Conservation (phyloP, 2,113 vertebrate species). For the Embiotoca jacksoni region DNA sequence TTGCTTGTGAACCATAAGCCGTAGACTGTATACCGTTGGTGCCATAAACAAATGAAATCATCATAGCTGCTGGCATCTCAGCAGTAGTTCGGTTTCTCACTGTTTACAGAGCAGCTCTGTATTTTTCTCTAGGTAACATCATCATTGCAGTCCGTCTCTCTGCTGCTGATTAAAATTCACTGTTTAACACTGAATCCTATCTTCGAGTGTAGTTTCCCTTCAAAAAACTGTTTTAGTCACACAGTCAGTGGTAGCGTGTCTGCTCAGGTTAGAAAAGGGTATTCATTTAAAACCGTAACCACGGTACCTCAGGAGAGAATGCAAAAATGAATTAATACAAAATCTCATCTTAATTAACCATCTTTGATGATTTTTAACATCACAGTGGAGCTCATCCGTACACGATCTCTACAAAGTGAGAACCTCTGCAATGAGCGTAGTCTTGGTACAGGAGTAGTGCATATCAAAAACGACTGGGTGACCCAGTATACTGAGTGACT, state of each 20-base stretch:
- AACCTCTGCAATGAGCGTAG: conserved; percentile 22
- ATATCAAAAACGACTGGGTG: conserved; percentile 71
- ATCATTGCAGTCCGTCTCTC: background rate
- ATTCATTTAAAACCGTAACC: background rate
- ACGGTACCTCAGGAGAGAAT: background rate
- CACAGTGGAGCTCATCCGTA: background rate
- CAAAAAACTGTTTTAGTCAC: conserved; percentile 17
- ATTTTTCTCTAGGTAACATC: background rate
- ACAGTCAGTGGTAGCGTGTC: background rate
- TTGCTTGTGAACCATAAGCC: background rate
- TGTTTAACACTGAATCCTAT: background rate
- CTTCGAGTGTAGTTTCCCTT: background rate
- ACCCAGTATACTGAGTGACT: conserved; percentile 75
- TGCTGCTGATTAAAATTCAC: background rate
- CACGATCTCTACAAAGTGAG: background rate
- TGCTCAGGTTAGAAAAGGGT: background rate
- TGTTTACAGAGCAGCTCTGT: background rate
- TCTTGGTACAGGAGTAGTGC: conserved; percentile 40
- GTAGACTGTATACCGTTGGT: no score
- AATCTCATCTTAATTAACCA: background rate
- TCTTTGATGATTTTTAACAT: background rate
- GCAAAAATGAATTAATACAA: background rate
- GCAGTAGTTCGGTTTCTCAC: background rate
- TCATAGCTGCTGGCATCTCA: background rate
- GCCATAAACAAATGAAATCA: background rate